Percentiles rank a stretch among this genome's conserved stretches.
Evolutionary conservation across 2,113 vertebrate genomes (phyloP).

Genomic region (Tenebrosternarchus preto): DNA sequence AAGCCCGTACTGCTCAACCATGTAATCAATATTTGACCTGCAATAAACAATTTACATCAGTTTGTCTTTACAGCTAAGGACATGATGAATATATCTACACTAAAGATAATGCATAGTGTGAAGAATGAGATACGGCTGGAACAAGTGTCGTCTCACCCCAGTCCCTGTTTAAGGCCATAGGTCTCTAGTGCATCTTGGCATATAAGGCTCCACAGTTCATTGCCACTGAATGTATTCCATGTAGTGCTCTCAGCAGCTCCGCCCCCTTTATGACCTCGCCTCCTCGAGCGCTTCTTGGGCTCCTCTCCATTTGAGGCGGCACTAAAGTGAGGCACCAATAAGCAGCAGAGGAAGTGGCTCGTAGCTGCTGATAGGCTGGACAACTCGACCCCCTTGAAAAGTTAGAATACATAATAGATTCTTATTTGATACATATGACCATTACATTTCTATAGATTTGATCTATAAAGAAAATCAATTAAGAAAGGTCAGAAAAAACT

Average conservation of each 20-base stretch:
- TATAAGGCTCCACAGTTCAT: conserved; percentile 78
- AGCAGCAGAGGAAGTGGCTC: conserved; percentile 81
- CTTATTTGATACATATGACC: neutral
- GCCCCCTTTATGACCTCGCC: conserved; percentile 67
- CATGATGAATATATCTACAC: too few relatives aligned
- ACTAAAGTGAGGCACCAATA: conserved; percentile 75
- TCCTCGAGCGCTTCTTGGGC: conserved; percentile 74
- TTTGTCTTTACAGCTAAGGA: neutral
- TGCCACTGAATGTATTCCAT: conserved; percentile 73
- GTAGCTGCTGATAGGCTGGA: conserved; percentile 74
- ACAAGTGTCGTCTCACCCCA: conserved; percentile 62
- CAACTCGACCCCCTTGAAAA: conserved; percentile 73
- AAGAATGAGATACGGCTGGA: neutral
- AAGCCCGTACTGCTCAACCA: conserved; percentile 74
- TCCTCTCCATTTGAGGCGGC: conserved; percentile 70
- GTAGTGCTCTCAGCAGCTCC: conserved; percentile 68
- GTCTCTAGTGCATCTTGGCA: conserved; percentile 74
- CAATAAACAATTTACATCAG: conserved; percentile 13
- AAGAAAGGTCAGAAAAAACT: neutral
- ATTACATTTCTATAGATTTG: neutral
- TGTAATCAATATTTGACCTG: conserved; percentile 73
- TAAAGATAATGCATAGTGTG: neutral
- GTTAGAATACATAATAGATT: conserved; percentile 13
- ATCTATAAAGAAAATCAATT: neutral
- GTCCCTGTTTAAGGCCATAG: conserved; percentile 67